These are phyloP conservation scores for Zapus hudsonius DNA, from an alignment of 2,113 vertebrate species.

Conservation along the genomic window DNA sequence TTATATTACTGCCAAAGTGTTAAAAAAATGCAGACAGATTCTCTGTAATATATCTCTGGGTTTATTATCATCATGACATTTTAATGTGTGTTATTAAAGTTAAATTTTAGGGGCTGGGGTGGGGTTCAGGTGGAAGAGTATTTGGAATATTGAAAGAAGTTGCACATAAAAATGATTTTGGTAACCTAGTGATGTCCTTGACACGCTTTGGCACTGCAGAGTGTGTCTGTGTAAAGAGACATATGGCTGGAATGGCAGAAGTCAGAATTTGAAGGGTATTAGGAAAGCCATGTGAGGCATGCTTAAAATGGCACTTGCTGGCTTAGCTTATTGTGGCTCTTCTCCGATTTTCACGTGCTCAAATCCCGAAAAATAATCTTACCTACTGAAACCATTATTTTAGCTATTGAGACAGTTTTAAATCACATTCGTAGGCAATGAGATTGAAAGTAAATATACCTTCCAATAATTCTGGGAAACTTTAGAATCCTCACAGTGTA, in stretches of 20 bases:
- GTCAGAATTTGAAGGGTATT: conserved; percentile 80
- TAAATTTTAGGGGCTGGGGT: conserved; percentile 73
- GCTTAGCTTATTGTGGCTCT: conserved; percentile 68
- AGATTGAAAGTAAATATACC: conserved; percentile 2
- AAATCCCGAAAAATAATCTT: conserved; percentile 56
- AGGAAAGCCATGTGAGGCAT: conserved; percentile 76
- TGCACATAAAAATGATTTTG: conserved; percentile 78
- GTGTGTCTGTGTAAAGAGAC: conserved; percentile 78
- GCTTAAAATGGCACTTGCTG: conserved; percentile 68
- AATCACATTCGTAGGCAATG: conserved; percentile 48
- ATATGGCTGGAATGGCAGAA: conserved; percentile 79
- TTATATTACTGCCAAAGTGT: conserved; percentile 69
- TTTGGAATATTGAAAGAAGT: conserved; percentile 70
- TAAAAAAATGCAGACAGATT: conserved; percentile 75
- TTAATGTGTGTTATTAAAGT: conserved; percentile 78
- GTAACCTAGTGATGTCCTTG: conserved; percentile 77
- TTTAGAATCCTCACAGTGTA: not conserved
- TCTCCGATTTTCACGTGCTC: conserved; percentile 57
- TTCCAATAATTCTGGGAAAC: not conserved
- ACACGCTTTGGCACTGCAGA: conserved; percentile 74
- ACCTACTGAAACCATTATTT: conserved; percentile 39
- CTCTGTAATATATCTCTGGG: conserved; percentile 71
- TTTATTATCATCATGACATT: conserved; percentile 79
- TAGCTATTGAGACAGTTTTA: conserved; percentile 9
- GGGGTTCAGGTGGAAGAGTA: conserved; percentile 79